Conservation (phyloP, 2,888 invertebrate genomes). For the Melangyna quadrimaculata region DNA sequence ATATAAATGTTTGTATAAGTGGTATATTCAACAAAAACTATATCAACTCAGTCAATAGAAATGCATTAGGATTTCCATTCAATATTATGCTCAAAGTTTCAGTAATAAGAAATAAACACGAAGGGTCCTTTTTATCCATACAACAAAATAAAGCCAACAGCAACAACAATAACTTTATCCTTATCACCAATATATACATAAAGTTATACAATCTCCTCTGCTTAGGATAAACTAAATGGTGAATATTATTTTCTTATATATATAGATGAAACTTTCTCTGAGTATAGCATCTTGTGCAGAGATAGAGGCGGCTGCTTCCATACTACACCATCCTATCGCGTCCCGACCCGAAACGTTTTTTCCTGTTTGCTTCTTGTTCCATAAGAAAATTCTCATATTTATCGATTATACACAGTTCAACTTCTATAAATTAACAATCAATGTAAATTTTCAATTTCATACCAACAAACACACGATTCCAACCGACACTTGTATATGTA, state of each 20-base stretch:
- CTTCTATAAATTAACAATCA: conserved; percentile 71
- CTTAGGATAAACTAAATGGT: conserved; percentile 61
- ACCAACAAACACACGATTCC: conserved; percentile 55
- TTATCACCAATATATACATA: conserved; percentile 40
- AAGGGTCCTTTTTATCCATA: conserved; percentile 23
- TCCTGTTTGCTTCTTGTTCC: not conserved
- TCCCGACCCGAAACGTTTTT: not conserved
- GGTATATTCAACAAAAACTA: not conserved
- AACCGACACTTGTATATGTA: not conserved
- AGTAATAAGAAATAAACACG: conserved; percentile 7
- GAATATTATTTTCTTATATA: conserved; percentile 47
- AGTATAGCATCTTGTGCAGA: conserved; percentile 20
- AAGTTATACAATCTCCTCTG: conserved; percentile 49
- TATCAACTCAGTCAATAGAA: not conserved
- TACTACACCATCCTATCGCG: not conserved
- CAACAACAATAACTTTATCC: conserved; percentile 60
- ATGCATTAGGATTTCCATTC: conserved; percentile 11
- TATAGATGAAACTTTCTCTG: conserved; percentile 33
- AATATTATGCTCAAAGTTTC: conserved; percentile 51
- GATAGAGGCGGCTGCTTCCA: not conserved
- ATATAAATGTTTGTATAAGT: too few species aligned
- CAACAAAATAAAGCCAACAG: conserved; percentile 15
- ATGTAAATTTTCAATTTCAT: conserved; percentile 71
- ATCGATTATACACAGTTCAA: conserved; percentile 70
- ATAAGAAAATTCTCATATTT: conserved; percentile 64